A percentile compares a stretch with the other conserved stretches of the same genome.
phyloP scores from a whole-genome alignment of 2,113 vertebrate genomes.

The Diglossa brunneiventris region DNA sequence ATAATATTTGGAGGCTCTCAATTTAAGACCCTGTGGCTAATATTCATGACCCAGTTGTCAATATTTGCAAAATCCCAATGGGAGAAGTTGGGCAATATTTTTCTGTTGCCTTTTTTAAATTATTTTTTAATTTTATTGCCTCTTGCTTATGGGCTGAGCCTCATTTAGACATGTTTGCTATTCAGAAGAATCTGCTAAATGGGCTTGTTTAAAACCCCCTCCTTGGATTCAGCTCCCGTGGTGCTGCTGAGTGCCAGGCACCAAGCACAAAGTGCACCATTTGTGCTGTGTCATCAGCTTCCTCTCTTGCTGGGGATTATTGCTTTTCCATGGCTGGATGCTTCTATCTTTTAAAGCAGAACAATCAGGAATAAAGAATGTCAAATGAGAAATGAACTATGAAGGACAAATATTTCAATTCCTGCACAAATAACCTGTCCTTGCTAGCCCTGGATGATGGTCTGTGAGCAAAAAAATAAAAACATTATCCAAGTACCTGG shows the following conservation, averaged over 20 bases:
- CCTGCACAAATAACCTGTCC: slow-evolving; percentile 33
- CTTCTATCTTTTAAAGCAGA: slow-evolving; percentile 56
- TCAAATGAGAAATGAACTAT: slow-evolving; percentile 62
- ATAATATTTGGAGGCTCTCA: neutral
- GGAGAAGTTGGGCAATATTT: neutral
- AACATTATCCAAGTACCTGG: neutral
- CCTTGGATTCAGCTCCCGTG: neutral
- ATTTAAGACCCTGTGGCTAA: neutral
- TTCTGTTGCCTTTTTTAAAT: neutral
- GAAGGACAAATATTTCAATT: slow-evolving; percentile 65
- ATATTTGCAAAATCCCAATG: neutral
- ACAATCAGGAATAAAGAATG: slow-evolving; percentile 53
- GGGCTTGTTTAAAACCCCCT: neutral
- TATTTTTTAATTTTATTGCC: neutral
- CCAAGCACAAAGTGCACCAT: neutral
- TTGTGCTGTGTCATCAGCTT: slow-evolving; percentile 62
- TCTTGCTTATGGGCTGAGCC: neutral
- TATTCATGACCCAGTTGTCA: neutral
- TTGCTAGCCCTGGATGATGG: slow-evolving; percentile 1
- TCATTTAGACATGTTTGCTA: neutral
- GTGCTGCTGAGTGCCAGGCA: neutral
- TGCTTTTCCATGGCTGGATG: slow-evolving; percentile 61
- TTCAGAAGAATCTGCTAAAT: neutral
- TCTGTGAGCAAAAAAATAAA: neutral
- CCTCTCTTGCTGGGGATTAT: slow-evolving; percentile 29